phyloP scores from a whole-genome alignment of 2,888 invertebrate genomes.

The Monopis laevigella region DNA sequence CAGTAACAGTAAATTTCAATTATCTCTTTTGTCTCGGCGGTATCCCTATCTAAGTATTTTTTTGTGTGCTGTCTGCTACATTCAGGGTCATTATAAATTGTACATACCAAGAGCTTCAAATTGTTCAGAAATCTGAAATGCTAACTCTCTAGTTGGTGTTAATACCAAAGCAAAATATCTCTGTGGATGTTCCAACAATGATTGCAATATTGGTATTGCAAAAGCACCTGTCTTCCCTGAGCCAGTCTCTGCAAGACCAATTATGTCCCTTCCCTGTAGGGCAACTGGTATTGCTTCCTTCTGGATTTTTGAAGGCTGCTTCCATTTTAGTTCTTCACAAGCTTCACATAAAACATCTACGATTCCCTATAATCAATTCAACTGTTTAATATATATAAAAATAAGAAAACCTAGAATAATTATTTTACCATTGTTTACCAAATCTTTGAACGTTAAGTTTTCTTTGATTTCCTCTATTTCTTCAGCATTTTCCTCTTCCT shows the following conservation, averaged over 20 bases:
- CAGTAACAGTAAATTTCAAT: no score
- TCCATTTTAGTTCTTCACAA: slow-evolving; percentile 94
- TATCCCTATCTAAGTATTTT: no score
- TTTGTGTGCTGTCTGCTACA: no score
- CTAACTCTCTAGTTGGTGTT: slow-evolving; percentile 97
- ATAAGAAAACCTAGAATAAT: no score
- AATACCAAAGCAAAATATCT: slow-evolving; percentile 92
- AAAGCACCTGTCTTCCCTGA: slow-evolving; percentile 99
- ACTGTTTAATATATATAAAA: not conserved
- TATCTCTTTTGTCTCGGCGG: no score
- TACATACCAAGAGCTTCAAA: slow-evolving; percentile 91
- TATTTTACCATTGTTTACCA: no score
- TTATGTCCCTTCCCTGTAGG: slow-evolving; percentile 79
- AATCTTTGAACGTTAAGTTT: slow-evolving; percentile 53
- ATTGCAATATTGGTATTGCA: slow-evolving; percentile 94
- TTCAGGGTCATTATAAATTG: no score
- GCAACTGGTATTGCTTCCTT: slow-evolving; percentile 93
- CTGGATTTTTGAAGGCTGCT: slow-evolving; percentile 93
- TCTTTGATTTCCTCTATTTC: slow-evolving; percentile 27
- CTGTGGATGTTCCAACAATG: slow-evolving; percentile 90
- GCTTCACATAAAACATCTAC: slow-evolving; percentile 91
- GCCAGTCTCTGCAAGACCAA: slow-evolving; percentile 79
- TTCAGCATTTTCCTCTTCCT: slow-evolving; percentile 26
- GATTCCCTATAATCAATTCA: slow-evolving; percentile 74
- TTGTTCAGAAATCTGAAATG: slow-evolving; percentile 98